Base-by-base conservation (phyloP, 2,797 vertebrate genomes). In the Siniperca scherzeri region DNA sequence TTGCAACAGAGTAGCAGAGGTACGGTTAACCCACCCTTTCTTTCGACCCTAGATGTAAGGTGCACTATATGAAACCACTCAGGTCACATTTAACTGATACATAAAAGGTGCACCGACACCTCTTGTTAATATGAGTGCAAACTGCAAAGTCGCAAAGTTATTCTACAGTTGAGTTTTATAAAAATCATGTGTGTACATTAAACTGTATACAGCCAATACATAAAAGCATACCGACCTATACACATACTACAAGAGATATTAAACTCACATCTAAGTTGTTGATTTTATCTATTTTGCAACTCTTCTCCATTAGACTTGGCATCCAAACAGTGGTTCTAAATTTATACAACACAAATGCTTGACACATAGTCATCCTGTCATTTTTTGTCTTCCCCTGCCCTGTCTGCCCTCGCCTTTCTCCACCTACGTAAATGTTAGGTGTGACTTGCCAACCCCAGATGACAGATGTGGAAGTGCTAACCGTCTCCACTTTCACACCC, bases 381-480 rank as follows among this genome's bases (percentile, higher is more conserved):
- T 22, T 77, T 30, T 77, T 33, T 4, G 21, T 55, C 38, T 36
- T 36, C 9, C 13, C 5, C 33, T 33, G 52, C 44, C 60, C 73
- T 59, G 25, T 69, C 64, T 74, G 74, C 27, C 64, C 27, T 70
- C 60, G 5, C 14, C 62, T 77, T 36, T 74, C 59, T 68, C 67
- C 71, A 68, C 77, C 67, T 50, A 74, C 55, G 5, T 70, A 64
- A 65, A 66, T 84, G 81, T 78, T 62, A 61, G 65, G 79, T 80
- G 82, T 65, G 67, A 71, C 61, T 65, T 84, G 66, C 70, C 80
- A 78, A 56, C 30, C 59, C 38, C 68, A 70, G 78, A 69, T 74
- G 90, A 88, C 88, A 88, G 84, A 88, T 86, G 80, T 82, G 68
- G 72, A 88, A 86, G 80, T 67, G 82, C 74, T 89, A 84, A 90